These are phyloP conservation scores for Cotesia vestalis DNA, from an alignment of 1,140 invertebrate species.

Conservation along the genomic window DNA sequence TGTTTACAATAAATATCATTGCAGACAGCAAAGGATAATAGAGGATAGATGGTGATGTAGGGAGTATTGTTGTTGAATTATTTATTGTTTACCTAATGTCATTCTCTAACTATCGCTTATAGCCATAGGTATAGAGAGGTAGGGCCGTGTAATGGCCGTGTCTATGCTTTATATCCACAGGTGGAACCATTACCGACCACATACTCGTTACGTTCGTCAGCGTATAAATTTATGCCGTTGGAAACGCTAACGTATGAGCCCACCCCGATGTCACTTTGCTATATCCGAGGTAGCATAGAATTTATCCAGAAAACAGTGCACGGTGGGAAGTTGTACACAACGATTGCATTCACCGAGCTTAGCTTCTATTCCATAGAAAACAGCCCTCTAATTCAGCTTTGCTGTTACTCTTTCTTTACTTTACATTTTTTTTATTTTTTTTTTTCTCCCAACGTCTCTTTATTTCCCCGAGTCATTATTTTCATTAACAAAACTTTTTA, in stretches of 20 bases:
- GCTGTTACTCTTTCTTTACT: too few relatives aligned
- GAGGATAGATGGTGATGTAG: neutral
- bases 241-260: neutral
- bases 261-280: neutral
- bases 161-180: slow-evolving; percentile 14
- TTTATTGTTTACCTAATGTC: slow-evolving; percentile 7
- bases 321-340: too few relatives aligned
- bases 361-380: too few relatives aligned
- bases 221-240: slow-evolving; percentile 13
- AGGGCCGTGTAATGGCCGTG: neutral
- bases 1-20: neutral
- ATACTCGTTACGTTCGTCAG: slow-evolving; percentile 20
- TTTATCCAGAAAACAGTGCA: neutral
- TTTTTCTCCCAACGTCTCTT: too few relatives aligned
- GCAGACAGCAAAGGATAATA: neutral
- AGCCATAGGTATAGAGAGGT: neutral
- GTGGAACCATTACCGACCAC: slow-evolving; percentile 9
- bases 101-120: slow-evolving; percentile 14
- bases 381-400: too few relatives aligned
- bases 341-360: too few relatives aligned
- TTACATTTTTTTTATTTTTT: too few relatives aligned
- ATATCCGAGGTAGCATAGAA: neutral
- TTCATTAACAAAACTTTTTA: too few relatives aligned
- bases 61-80: slow-evolving; percentile 19
- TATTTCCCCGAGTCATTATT: too few relatives aligned